Evolutionary conservation across 2,797 vertebrate genomes (phyloP), one percentile per base, ranked within the genome.

Genomic region (Prunella strophiata): DNA sequence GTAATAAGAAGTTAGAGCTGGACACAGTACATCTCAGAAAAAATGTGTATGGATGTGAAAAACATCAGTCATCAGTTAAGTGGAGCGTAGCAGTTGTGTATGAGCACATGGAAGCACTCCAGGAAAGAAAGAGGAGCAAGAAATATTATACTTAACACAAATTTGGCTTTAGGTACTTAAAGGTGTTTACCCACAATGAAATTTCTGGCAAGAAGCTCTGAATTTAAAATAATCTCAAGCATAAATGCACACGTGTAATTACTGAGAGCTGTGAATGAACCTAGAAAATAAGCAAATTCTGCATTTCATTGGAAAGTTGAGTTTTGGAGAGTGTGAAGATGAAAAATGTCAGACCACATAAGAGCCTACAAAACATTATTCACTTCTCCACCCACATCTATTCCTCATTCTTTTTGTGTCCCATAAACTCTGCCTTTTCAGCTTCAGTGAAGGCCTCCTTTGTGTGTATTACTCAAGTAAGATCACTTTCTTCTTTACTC

Each of bases 31-130:
- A 21, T 51, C 26, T 70, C 17, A 20, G 52, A 20, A 72, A 73
- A 88, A 84, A 73, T 25, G 21, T 26, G 11, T 80, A 62, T 62
- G 32, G 23, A 21, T 91, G n/a, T 91, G 61, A 84, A 81, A 85
- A 84, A 59, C 55, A 86, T 88, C 73, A 78, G 36, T 93, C 70
- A 55, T 77, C 43, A 20, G 40, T 81, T 52, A 70, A 86, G 80
- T 91, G 75, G 68, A 91, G 63, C 0, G 0, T 59, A 86, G 45
- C 62, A 61, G 73, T 73, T 93, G 61, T 66, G 20, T 88, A 79
- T 88, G 48, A 96, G 59, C 55, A 67, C 32, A 30, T 92, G 89
- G 77, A 95, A 93, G 47, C 21, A 16, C 48, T 95, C 79, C 87
- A 92, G 76, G 68, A 91, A 93, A 93, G 70, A 72, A 78, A 72